phyloP scores from a whole-genome alignment of 2,797 vertebrate species.

The Toxotes lorentzi region DNA sequence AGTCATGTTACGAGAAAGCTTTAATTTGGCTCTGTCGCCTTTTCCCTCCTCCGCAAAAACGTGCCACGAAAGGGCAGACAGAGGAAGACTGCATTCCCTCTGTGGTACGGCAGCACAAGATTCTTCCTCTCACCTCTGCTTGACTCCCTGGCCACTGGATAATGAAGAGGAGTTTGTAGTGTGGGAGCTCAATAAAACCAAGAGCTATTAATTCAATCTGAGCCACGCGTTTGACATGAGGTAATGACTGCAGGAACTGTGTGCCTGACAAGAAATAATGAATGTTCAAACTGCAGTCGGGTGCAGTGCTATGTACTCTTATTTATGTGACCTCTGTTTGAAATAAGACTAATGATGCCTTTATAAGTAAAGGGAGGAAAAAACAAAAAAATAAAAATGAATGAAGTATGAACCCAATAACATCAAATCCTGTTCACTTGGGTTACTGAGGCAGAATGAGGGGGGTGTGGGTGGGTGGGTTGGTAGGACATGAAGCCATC shows the following conservation, averaged over 20 bases:
- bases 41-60: background rate
- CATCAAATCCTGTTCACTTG: slow-evolving; percentile 21
- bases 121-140: slow-evolving; percentile 59
- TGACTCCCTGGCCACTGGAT: slow-evolving; percentile 55
- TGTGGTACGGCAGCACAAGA: slow-evolving; percentile 31
- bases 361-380: slow-evolving; percentile 8
- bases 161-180: slow-evolving; percentile 59
- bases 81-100: slow-evolving; percentile 11
- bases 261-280: slow-evolving; percentile 70
- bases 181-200: slow-evolving; percentile 58
- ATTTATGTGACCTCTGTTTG: slow-evolving; percentile 57
- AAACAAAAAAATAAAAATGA: slow-evolving; percentile 11
- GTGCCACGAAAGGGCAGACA: slow-evolving; percentile 1
- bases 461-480: slow-evolving; percentile 13
- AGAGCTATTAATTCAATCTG: slow-evolving; percentile 81
- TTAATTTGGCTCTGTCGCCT: slow-evolving; percentile 7
- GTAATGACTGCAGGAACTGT: slow-evolving; percentile 70
- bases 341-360: slow-evolving; percentile 50
- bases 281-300: slow-evolving; percentile 48
- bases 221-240: slow-evolving; percentile 76
- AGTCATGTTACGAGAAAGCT: slow-evolving; percentile 34
- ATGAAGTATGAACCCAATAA: slow-evolving; percentile 24
- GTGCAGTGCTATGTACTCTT: background rate
- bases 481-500: slow-evolving; percentile 25
- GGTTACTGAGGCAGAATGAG: slow-evolving; percentile 29